These are phyloP conservation scores for Lampris megalopsis DNA, from an alignment of 2,113 vertebrate species.

Conservation along the genomic window DNA sequence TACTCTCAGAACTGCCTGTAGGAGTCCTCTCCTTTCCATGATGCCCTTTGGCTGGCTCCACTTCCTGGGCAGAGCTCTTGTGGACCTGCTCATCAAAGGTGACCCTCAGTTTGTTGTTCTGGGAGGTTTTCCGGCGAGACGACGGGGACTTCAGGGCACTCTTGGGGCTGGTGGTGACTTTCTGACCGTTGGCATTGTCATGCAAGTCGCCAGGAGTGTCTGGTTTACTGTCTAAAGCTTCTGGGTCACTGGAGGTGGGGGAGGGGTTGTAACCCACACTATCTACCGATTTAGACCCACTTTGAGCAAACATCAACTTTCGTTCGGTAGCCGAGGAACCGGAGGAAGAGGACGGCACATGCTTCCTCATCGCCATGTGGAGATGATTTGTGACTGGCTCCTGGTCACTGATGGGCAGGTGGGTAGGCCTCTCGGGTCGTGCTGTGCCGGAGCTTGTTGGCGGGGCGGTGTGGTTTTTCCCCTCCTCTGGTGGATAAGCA, in stretches of 20 bases:
- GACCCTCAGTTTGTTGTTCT: constrained; percentile 95
- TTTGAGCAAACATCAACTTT: constrained; percentile 88
- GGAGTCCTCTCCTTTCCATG: constrained; percentile 84
- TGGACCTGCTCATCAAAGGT: constrained; percentile 97
- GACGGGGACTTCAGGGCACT: constrained; percentile 98
- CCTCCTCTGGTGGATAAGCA: constrained; percentile 87
- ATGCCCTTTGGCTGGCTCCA: constrained; percentile 79
- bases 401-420: constrained; percentile 89
- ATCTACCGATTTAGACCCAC: constrained; percentile 88
- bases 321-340: constrained; percentile 75
- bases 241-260: constrained; percentile 89
- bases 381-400: constrained; percentile 82
- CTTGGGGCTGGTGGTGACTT: constrained; percentile 93
- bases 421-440: constrained; percentile 86
- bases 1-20: constrained; percentile 82
- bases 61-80: constrained; percentile 81
- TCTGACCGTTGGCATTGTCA: constrained; percentile 81
- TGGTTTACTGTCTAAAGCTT: constrained; percentile 81
- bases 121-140: constrained; percentile 93
- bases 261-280: constrained; percentile 85
- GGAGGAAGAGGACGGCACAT: constrained; percentile 65
- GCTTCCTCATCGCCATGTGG: constrained; percentile 88
- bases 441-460: constrained; percentile 41
- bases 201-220: constrained; percentile 73
- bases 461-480: constrained; percentile 74